These are phyloP conservation scores for Caenorhabditis sp. DNA, from an alignment of 2,888 invertebrate species.

Conservation along the genomic window DNA sequence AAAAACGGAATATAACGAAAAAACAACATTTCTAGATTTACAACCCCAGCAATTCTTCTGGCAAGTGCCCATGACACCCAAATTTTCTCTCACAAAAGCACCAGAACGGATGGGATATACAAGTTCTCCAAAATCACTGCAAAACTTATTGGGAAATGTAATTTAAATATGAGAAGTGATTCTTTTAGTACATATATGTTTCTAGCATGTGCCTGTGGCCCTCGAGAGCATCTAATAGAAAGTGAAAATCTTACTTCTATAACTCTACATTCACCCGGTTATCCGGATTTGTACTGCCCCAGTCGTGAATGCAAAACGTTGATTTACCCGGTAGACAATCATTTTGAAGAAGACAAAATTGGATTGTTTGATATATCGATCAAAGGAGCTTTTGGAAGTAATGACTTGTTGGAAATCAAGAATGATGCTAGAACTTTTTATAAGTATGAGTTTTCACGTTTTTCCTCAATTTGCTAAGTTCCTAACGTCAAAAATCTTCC, in stretches of 20 bases:
- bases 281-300: constrained; percentile 24
- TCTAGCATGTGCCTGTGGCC: constrained; percentile 18
- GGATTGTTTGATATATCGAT: constrained; percentile 5
- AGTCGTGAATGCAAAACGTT: neutral
- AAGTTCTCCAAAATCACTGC: constrained; percentile 25
- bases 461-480: too few relatives aligned
- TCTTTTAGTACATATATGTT: neutral
- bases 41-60: neutral
- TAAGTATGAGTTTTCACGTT: too few relatives aligned
- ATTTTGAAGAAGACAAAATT: neutral
- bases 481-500: too few relatives aligned
- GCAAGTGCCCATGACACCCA: constrained; percentile 2
- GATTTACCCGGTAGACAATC: neutral
- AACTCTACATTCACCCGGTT: constrained; percentile 15
- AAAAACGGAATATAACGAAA: too few relatives aligned
- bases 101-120: neutral
- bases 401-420: neutral
- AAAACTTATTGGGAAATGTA: constrained; percentile 12
- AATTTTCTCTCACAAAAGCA: constrained; percentile 11
- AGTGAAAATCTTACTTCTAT: neutral
- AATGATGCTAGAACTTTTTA: neutral
- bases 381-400: neutral
- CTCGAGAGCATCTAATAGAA: neutral
- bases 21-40: neutral
- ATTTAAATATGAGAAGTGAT: neutral